A percentile compares a stretch with the other conserved stretches of the same genome.
Evolutionary conservation across 2,888 invertebrate species (phyloP).

Genomic region (Lasioglossum calceatum): DNA sequence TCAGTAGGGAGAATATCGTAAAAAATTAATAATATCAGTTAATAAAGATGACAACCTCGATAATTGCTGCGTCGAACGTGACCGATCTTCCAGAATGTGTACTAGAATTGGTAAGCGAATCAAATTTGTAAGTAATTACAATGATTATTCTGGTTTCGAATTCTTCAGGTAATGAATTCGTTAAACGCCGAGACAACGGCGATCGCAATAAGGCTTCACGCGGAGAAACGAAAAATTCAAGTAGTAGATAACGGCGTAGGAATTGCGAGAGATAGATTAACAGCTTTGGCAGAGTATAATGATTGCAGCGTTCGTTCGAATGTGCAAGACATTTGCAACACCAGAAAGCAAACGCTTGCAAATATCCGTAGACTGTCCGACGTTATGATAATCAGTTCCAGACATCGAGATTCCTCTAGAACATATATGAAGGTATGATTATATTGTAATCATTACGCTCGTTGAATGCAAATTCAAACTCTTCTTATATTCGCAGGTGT

Average conservation of each 20-base stretch:
- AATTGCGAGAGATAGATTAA: slow-evolving; percentile 86
- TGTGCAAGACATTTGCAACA: not conserved
- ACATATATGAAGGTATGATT: slow-evolving; percentile 86
- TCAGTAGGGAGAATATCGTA: not conserved
- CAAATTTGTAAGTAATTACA: not conserved
- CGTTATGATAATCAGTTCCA: slow-evolving; percentile 87
- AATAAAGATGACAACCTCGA: slow-evolving; percentile 23
- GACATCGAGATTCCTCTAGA: slow-evolving; percentile 82
- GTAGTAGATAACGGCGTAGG: slow-evolving; percentile 92
- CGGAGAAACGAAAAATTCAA: slow-evolving; percentile 87
- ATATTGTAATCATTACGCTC: not conserved
- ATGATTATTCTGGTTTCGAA: not conserved
- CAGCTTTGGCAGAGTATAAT: slow-evolving; percentile 87
- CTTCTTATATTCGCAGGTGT: slow-evolving; percentile 31
- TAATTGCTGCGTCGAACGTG: slow-evolving; percentile 11
- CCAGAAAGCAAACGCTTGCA: slow-evolving; percentile 17
- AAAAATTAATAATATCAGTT: not conserved
- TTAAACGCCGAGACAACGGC: slow-evolving; percentile 89
- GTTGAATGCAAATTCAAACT: not conserved
- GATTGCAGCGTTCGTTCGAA: slow-evolving; percentile 83
- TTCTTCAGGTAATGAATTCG: slow-evolving; percentile 88
- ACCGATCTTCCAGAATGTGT: slow-evolving; percentile 32
- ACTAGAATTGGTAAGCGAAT: slow-evolving; percentile 39
- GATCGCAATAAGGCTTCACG: slow-evolving; percentile 89
- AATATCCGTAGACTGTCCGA: slow-evolving; percentile 86